Evolutionary conservation across 2,888 invertebrate species (phyloP), one percentile per base, ranked within the genome.

Genomic region (Myopa tessellatipennis): DNA sequence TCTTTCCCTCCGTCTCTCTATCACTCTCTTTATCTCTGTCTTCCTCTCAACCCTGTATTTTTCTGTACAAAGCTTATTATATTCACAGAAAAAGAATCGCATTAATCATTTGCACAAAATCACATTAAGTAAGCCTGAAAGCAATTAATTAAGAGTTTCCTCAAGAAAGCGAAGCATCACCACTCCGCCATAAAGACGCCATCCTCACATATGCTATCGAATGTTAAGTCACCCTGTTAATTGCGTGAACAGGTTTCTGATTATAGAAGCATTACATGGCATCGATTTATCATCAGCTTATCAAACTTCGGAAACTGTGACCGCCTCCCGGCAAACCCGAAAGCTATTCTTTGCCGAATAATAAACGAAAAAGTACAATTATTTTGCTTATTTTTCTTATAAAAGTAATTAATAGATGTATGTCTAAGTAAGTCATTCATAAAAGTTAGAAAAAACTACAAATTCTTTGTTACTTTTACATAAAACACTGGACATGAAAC

Each of bases 81-180:
- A 26, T 45, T 10, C 45, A 10, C 45, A 8, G 45, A 45, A 45
- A 10, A 60, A 4, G 26, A 61, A 61, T 61, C 26, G 8, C 38
- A 65, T 65, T 65, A 75, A 75, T 75, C 75, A 75, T 38, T 14
- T 55, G n/a, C 40, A 16, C 58, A 75, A 75, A 69, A 58, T 68
- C 58, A 45, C 75, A 75, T 75, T 69, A 18, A 68, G 55, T 75
- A 58, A 45, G 26, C 45, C 40, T 60, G 58, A 60, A 69, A 55
- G 60, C 77, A 68, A 77, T 77, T 69, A 50, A 77, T 73, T 77
- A 77, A 69, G 69, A 34, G 50, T 34, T 61, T 38, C 38, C 12
- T 10, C 16, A 4, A 16, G 38, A 83, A 77, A 76, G 79, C 74
- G 79, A 82, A 81, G 55, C 55, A 12, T n/a, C 26, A 26, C 1